Evolutionary conservation across 2,797 vertebrate genomes (phyloP).

Genomic region (Pteronotus mesoamericanus): DNA sequence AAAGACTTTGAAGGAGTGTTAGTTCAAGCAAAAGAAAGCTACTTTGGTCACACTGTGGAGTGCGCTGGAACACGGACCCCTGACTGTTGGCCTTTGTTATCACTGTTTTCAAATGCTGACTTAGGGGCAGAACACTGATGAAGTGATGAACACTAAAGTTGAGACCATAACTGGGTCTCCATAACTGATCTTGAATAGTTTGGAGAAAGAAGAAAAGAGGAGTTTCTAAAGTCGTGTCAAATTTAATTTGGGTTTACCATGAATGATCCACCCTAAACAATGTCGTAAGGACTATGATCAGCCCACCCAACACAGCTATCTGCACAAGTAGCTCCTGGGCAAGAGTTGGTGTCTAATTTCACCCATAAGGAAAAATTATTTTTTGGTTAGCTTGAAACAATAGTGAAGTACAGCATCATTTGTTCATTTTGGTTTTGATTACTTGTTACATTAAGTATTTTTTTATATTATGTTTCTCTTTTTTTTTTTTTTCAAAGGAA

Average conservation of each 20-base stretch:
- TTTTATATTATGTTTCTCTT: background rate
- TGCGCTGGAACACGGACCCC: background rate
- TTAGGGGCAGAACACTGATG: background rate
- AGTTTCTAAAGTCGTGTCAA: background rate
- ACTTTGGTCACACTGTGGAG: background rate
- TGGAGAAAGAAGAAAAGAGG: background rate
- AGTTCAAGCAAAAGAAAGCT: background rate
- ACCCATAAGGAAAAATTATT: background rate
- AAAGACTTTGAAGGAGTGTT: background rate
- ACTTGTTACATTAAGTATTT: background rate
- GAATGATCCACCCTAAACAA: background rate
- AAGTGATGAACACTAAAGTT: background rate
- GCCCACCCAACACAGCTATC: background rate
- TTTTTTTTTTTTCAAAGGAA: background rate
- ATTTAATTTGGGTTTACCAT: background rate
- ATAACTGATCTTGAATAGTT: background rate
- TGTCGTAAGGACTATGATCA: background rate
- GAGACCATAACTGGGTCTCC: background rate
- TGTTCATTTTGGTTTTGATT: constrained; percentile 13
- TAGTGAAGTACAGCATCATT: background rate
- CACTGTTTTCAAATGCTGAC: background rate
- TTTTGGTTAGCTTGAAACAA: background rate
- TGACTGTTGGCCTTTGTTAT: background rate
- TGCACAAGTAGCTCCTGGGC: background rate
- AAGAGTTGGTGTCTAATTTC: background rate